Evolutionary conservation across 2,888 invertebrate species (phyloP).

Genomic region (Brenthis ino): DNA sequence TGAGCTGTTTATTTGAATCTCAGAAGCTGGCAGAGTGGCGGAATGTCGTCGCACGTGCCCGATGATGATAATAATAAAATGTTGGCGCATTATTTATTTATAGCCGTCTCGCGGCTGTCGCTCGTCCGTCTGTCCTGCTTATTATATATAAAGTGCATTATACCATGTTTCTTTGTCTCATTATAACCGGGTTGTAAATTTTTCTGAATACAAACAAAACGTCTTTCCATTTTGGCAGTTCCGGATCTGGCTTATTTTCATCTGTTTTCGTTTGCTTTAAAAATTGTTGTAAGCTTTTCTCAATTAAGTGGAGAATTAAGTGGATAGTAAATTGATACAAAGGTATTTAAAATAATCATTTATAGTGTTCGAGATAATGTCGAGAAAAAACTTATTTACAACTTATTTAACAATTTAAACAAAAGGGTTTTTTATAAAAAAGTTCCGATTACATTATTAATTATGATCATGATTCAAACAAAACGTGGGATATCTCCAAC

Average conservation of each 20-base stretch:
- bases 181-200: slow-evolving; percentile 47
- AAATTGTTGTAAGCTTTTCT: slow-evolving; percentile 6
- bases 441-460: no score
- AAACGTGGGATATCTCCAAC: no score
- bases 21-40: slow-evolving; percentile 62
- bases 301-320: no score
- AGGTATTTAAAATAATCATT: no score
- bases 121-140: slow-evolving; percentile 74
- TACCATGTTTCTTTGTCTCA: slow-evolving; percentile 58
- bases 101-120: slow-evolving; percentile 81
- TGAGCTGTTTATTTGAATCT: slow-evolving; percentile 40
- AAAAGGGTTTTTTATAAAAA: no score
- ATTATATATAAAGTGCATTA: slow-evolving; percentile 58
- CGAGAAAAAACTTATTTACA: no score
- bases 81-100: slow-evolving; percentile 82
- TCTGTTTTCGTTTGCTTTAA: slow-evolving; percentile 25
- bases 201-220: slow-evolving; percentile 40
- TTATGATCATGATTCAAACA: no score
- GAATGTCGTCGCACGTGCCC: slow-evolving; percentile 79
- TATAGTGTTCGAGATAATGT: no score
- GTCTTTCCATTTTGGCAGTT: slow-evolving; percentile 27
- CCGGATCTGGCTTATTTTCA: slow-evolving; percentile 27
- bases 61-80: slow-evolving; percentile 80
- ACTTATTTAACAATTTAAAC: no score
- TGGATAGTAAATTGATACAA: no score